phyloP scores from a whole-genome alignment of 53 echinoderm and acorn worm genomes.

The Zoroaster sp. region DNA sequence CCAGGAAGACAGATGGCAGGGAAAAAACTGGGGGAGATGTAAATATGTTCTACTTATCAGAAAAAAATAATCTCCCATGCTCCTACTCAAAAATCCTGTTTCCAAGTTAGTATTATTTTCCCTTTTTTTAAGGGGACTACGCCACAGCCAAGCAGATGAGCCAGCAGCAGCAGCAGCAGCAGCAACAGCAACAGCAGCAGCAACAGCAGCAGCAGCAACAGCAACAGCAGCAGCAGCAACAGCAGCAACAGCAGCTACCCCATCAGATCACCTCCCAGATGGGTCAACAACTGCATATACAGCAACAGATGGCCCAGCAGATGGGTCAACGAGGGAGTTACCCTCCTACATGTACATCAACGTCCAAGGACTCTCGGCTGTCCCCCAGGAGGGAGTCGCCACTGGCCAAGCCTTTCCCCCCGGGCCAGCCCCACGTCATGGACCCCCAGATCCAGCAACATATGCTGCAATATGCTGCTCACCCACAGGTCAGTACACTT shows the following conservation, averaged over 20 bases:
- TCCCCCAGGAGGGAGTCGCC: constrained; percentile 73
- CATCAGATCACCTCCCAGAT: constrained; percentile 44
- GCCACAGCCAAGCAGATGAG: constrained; percentile 92
- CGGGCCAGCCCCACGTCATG: constrained; percentile 23
- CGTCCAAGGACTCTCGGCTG: constrained; percentile 67
- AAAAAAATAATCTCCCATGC: not conserved
- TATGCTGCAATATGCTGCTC: constrained; percentile 43
- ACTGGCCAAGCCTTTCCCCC: constrained; percentile 11
- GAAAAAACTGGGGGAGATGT: not conserved
- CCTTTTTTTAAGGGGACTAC: constrained; percentile 55
- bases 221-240: not conserved
- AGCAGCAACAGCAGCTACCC: constrained; percentile 12
- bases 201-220: constrained; percentile 38
- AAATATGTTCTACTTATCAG: not conserved
- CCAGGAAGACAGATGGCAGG: too few relatives aligned
- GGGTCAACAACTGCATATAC: not conserved
- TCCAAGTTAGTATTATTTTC: not conserved
- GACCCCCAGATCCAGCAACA: constrained; percentile 27
- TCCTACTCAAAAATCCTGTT: too few relatives aligned
- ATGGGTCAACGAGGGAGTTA: constrained; percentile 21
- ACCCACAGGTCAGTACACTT: not conserved
- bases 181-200: constrained; percentile 33
- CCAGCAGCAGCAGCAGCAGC: constrained; percentile 53
- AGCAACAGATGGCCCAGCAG: constrained; percentile 20
- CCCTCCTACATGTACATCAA: constrained; percentile 65